Evolutionary conservation across 2,797 vertebrate genomes (phyloP), one percentile per base, ranked within the genome.

Genomic region (Xenentodon cancila): DNA sequence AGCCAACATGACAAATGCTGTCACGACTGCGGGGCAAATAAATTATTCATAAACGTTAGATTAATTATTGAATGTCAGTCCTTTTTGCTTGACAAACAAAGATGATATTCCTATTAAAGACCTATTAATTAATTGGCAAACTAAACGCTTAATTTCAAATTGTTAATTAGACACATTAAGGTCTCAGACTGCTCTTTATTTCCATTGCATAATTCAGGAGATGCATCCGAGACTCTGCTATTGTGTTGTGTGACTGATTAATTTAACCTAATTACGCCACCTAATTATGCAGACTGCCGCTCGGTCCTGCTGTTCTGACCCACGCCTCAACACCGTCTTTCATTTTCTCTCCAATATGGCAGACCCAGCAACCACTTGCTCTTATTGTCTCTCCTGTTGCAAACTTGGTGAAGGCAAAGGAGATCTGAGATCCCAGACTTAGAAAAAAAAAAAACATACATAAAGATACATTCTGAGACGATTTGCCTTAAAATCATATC

Each of bases 251-350:
- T 64, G 58, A 69, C 46, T 85, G 68, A 84, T 81, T 75, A 73
- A 76, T 75, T 55, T 30, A 79, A 61, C 57, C 76, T 82, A 80
- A 88, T 86, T 80, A 81, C 42, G 48, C 48, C 12, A 55, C 47
- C 61, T 82, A 75, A 86, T 85, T 83, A 83, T 56, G 12, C 57
- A 65, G 53, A 56, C 71, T 45, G 61, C 46, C 52, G 78, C 54
- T 75, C 63, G 60, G 19, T 79, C 60, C 67, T 49, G 22, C 51
- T 5, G 45, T 60, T 18, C 56, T 78, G 68, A 77, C 71, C 63
- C 54, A 11, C 51, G 50, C 15, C n/a, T 32, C 11, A 21, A 19
- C 45, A 21, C n/a, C 0, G 18, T 60, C 32, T 62, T 40, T 59
- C 42, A 53, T 57, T 73, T 56, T 67, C 21, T 20, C 63, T 71